Evolutionary conservation across 2,797 vertebrate genomes (phyloP).

Genomic region (Esox lucius): DNA sequence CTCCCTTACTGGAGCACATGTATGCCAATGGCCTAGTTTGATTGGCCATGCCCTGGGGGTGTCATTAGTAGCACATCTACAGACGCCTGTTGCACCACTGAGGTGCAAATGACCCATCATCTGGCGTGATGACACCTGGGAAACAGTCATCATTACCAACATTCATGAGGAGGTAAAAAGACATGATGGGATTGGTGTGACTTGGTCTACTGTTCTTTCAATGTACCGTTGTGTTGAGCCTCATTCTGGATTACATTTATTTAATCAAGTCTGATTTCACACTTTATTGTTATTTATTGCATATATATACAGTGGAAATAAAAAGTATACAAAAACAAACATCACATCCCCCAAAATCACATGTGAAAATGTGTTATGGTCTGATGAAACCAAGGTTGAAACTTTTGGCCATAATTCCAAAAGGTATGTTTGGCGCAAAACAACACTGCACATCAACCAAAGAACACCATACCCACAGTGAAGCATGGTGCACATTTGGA

Average conservation of each 20-base stretch:
- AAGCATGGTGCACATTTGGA: too few species aligned
- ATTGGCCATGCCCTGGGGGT: constrained; percentile 65
- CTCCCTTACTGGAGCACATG: constrained; percentile 33
- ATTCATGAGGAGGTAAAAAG: constrained; percentile 22
- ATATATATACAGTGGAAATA: too few species aligned
- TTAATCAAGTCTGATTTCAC: too few species aligned
- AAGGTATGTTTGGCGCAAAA: too few species aligned
- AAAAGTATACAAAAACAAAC: too few species aligned
- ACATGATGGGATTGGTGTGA: constrained; percentile 15
- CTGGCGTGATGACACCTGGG: constrained; percentile 56
- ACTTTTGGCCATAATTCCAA: too few species aligned
- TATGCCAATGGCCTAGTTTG: constrained; percentile 35
- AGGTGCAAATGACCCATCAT: constrained; percentile 69
- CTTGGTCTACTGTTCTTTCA: constrained; percentile 24
- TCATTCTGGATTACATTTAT: not conserved
- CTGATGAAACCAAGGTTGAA: too few species aligned
- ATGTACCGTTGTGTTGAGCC: constrained; percentile 16
- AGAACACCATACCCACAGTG: too few species aligned
- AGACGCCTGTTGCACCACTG: constrained; percentile 57
- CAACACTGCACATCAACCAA: too few species aligned
- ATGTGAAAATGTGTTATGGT: too few species aligned
- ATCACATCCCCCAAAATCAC: too few species aligned
- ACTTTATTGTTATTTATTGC: too few species aligned
- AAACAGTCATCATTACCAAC: constrained; percentile 48
- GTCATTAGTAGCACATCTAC: constrained; percentile 64